phyloP scores from a whole-genome alignment of 2,888 invertebrate genomes.

The Parnassius mnemosyne region DNA sequence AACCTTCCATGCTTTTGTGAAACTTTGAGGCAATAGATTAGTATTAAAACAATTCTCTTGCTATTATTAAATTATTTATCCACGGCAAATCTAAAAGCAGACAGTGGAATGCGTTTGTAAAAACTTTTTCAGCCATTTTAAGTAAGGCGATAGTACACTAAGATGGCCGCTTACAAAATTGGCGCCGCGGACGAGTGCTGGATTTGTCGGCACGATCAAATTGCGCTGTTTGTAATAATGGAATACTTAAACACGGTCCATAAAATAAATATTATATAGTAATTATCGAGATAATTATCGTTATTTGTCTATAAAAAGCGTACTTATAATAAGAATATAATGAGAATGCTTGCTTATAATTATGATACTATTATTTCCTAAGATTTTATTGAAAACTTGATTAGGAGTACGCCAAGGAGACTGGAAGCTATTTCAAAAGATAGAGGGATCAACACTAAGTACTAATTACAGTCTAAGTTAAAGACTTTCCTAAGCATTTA shows the following conservation, averaged over 20 bases:
- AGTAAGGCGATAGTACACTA: constrained; percentile 16
- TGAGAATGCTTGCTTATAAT: no score
- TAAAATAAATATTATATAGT: background rate
- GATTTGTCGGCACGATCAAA: constrained; percentile 9
- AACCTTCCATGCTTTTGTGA: background rate
- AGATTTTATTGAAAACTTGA: no score
- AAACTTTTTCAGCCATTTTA: constrained; percentile 23
- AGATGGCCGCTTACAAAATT: constrained; percentile 28
- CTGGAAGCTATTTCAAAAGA: no score
- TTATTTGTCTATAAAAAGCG: background rate
- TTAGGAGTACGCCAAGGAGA: no score
- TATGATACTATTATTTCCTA: no score
- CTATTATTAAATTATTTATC: constrained; percentile 23
- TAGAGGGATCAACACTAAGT: no score
- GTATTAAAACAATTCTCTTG: constrained; percentile 14
- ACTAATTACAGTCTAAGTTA: no score
- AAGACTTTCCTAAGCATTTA: no score
- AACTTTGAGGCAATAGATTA: constrained; percentile 2
- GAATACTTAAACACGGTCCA: background rate
- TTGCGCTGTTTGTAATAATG: background rate
- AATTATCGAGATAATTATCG: background rate
- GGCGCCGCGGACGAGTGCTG: constrained; percentile 27
- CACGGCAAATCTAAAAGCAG: constrained; percentile 14
- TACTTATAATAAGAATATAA: no score
- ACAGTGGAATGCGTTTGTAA: constrained; percentile 14